A percentile compares a stretch with the other conserved stretches of the same genome.
Conservation (phyloP, 1,140 invertebrate species). For the Octopus sinensis region DNA sequence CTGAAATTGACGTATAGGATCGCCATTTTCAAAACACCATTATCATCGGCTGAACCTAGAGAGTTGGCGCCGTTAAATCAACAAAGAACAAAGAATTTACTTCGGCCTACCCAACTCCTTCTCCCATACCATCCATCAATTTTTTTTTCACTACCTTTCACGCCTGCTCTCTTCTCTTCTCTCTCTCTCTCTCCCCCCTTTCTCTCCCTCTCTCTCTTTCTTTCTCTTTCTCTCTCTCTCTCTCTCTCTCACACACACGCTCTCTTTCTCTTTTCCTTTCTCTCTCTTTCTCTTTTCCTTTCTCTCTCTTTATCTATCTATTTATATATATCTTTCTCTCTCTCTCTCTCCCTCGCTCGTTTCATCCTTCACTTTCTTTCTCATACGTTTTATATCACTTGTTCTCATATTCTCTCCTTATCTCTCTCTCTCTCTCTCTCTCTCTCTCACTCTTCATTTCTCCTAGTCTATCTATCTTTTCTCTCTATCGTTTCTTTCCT, state of each 20-base stretch:
- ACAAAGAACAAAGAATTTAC: too few relatives aligned
- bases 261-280: background rate
- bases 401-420: too few relatives aligned
- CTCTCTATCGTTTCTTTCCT: too few relatives aligned
- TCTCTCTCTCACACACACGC: background rate
- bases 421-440: too few relatives aligned
- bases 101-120: background rate
- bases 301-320: background rate
- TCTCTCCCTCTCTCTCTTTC: conserved; percentile 7
- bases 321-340: too few relatives aligned
- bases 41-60: too few relatives aligned
- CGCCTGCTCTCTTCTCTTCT: background rate
- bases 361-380: background rate
- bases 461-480: too few relatives aligned
- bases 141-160: background rate
- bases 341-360: conserved; percentile 1
- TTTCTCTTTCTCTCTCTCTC: conserved; percentile 7
- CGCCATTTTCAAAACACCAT: too few relatives aligned
- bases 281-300: background rate
- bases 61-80: too few relatives aligned
- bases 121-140: background rate
- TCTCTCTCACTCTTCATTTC: too few relatives aligned
- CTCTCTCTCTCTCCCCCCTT: conserved; percentile 6
- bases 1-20: too few relatives aligned
- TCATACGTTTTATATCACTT: too few relatives aligned